Conservation (phyloP, 2,888 invertebrate genomes). For the Venusia cambrica region DNA sequence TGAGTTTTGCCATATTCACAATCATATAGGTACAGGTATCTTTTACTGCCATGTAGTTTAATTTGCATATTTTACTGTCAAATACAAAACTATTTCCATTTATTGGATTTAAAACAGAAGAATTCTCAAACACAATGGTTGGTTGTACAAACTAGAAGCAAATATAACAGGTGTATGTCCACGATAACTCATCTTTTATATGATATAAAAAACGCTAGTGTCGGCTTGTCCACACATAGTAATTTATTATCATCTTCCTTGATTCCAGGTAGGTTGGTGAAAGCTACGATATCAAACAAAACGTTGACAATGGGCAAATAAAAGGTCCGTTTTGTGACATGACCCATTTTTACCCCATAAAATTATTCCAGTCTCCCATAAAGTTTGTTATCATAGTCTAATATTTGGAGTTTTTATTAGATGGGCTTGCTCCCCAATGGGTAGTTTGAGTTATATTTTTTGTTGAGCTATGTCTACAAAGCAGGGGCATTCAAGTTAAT, state of each 20-base stretch:
- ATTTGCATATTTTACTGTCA: too few species aligned
- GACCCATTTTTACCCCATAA: constrained; percentile 65
- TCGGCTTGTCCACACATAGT: constrained; percentile 53
- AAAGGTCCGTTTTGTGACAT: constrained; percentile 52
- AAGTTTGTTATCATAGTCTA: constrained; percentile 61
- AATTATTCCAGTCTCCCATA: constrained; percentile 58
- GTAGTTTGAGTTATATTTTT: constrained; percentile 14
- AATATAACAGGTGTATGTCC: constrained; percentile 35
- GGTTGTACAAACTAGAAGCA: constrained; percentile 8
- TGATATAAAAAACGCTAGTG: constrained; percentile 41
- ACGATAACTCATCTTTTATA: constrained; percentile 35
- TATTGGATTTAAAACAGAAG: neutral
- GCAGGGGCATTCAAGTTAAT: too few species aligned
- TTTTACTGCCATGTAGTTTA: too few species aligned
- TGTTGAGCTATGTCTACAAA: too few species aligned
- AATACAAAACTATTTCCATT: too few species aligned
- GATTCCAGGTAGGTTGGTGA: constrained; percentile 52
- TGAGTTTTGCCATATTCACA: too few species aligned
- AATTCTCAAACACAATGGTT: constrained; percentile 10
- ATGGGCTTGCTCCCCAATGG: constrained; percentile 23
- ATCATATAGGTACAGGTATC: too few species aligned
- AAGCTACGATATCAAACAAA: constrained; percentile 53
- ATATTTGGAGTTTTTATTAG: constrained; percentile 65
- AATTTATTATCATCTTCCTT: constrained; percentile 60
- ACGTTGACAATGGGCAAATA: constrained; percentile 66